A percentile compares a stretch with the other conserved stretches of the same genome.
phyloP scores from a whole-genome alignment of 2,797 vertebrate species.

The Spinus olivaceus region DNA sequence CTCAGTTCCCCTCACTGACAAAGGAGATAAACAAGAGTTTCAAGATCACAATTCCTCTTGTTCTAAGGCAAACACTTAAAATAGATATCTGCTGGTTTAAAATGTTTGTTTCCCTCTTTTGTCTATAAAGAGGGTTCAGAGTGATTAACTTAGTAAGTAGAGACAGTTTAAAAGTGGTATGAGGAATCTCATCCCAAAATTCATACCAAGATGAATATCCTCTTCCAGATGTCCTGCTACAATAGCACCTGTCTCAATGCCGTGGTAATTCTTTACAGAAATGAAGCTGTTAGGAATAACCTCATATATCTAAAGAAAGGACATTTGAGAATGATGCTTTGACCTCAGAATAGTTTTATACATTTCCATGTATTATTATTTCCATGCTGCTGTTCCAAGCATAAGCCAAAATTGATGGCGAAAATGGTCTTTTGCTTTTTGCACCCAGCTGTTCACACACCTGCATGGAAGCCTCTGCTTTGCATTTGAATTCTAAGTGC shows the following conservation, averaged over 20 bases:
- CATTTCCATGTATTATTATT: not conserved
- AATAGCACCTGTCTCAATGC: not conserved
- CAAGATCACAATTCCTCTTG: not conserved
- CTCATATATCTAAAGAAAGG: not conserved
- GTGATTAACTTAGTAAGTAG: not conserved
- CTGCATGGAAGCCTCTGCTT: not conserved
- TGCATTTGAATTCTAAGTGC: not conserved
- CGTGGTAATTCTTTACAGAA: not conserved
- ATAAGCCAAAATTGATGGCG: not conserved
- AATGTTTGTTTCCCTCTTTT: not conserved
- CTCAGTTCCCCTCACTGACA: not conserved
- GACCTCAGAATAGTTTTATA: not conserved
- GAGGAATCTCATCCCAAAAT: not conserved
- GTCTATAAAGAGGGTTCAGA: not conserved
- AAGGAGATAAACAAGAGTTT: not conserved
- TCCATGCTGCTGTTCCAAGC: not conserved
- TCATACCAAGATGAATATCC: not conserved
- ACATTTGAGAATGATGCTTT: not conserved
- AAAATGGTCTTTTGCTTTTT: not conserved
- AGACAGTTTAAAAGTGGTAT: not conserved
- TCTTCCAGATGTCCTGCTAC: not conserved
- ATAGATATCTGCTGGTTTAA: not conserved
- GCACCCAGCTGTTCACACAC: not conserved
- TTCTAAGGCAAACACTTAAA: not conserved
- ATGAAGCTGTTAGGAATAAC: not conserved